These are phyloP conservation scores for Drosophila testacea DNA, from an alignment of 2,888 invertebrate genomes.

Conservation along the genomic window DNA sequence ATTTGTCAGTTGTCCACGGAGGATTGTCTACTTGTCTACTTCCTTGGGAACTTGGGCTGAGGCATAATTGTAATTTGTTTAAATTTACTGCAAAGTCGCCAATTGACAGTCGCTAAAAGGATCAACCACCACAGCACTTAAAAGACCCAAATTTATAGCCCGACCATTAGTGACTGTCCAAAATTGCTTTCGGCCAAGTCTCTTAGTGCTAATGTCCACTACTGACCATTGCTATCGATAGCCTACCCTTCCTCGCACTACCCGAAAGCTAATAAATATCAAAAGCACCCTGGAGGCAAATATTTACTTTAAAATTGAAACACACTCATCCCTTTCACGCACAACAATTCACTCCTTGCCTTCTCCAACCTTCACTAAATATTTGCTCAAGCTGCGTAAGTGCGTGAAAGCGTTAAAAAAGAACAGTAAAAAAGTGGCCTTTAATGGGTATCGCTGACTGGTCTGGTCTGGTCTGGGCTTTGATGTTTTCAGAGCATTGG, in stretches of 20 bases:
- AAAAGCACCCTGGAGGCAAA: slow-evolving; percentile 83
- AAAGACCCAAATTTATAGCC: slow-evolving; percentile 68
- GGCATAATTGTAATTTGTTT: slow-evolving; percentile 76
- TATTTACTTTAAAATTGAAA: slow-evolving; percentile 82
- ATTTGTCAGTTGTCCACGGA: slow-evolving; percentile 75
- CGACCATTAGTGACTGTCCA: slow-evolving; percentile 42
- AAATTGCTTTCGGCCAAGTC: slow-evolving; percentile 68
- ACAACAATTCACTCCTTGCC: neutral
- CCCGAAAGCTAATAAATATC: slow-evolving; percentile 80
- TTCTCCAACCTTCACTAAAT: slow-evolving; percentile 17
- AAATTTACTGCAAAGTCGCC: slow-evolving; percentile 54
- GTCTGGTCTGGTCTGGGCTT: slow-evolving; percentile 53
- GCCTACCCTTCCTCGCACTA: slow-evolving; percentile 6
- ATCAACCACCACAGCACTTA: slow-evolving; percentile 26
- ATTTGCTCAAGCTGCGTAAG: slow-evolving; percentile 63
- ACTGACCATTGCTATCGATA: slow-evolving; percentile 53
- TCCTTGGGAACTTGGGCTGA: slow-evolving; percentile 5
- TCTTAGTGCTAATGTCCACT: slow-evolving; percentile 65
- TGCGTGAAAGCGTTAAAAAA: slow-evolving; percentile 73
- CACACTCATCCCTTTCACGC: slow-evolving; percentile 39
- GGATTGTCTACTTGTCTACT: slow-evolving; percentile 17
- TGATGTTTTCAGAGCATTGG: slow-evolving; percentile 66
- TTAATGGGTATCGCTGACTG: slow-evolving; percentile 64
- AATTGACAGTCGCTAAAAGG: slow-evolving; percentile 50
- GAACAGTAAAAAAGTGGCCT: slow-evolving; percentile 46